phyloP scores from a whole-genome alignment of 2,797 vertebrate genomes.

The Anas capensis region DNA sequence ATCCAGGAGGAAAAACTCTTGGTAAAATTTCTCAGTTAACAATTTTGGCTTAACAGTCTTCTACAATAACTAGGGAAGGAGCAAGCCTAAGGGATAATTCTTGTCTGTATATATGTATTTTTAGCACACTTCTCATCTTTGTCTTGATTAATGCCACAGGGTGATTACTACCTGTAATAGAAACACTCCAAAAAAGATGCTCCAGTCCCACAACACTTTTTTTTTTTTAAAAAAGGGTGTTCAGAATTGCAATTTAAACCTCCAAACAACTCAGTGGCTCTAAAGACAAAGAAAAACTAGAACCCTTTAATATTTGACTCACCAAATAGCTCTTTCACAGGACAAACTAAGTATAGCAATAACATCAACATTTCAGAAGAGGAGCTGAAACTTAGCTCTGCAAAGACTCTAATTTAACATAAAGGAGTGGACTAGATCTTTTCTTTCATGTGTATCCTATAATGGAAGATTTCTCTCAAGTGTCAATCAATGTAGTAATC shows the following conservation, averaged over 20 bases:
- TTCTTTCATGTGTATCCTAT: neutral
- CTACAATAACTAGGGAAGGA: neutral
- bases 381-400: neutral
- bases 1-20: neutral
- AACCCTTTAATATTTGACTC: neutral
- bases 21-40: neutral
- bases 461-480: constrained; percentile 17
- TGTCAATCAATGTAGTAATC: neutral
- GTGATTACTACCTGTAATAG: neutral
- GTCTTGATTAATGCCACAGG: neutral
- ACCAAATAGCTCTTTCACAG: neutral
- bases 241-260: neutral
- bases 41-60: neutral
- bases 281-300: neutral
- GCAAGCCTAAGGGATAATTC: neutral
- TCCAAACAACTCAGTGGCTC: neutral
- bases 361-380: neutral
- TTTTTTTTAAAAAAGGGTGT: neutral
- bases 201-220: neutral
- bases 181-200: neutral
- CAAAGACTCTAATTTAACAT: neutral
- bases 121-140: neutral
- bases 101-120: neutral
- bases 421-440: neutral
- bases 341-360: neutral